Percentiles rank a stretch among this genome's conserved stretches.
Evolutionary conservation across 2,113 vertebrate genomes (phyloP).

Genomic region (Prionailurus viverrinus): DNA sequence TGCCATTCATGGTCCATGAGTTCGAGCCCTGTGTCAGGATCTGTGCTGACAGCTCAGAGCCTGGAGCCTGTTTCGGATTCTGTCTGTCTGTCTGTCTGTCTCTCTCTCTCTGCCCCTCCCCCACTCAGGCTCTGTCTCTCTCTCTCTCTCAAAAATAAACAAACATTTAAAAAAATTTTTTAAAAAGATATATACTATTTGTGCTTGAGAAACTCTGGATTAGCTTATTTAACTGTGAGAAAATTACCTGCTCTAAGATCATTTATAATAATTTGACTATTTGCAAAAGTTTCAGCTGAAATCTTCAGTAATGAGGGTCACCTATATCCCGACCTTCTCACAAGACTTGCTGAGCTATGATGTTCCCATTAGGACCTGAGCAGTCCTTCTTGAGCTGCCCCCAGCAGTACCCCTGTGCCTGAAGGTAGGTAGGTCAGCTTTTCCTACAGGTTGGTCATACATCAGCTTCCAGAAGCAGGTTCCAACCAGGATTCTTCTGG

Average conservation of each 20-base stretch:
- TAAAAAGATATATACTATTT: not conserved
- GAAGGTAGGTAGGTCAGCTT: not conserved
- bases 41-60: too few species aligned
- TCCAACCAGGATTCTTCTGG: not conserved
- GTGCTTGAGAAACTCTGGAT: not conserved
- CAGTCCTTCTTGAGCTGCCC: not conserved
- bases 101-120: too few species aligned
- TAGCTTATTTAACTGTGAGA: not conserved
- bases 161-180: too few species aligned
- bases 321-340: not conserved
- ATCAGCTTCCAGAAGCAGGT: not conserved
- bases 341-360: not conserved
- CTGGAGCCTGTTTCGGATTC: too few species aligned
- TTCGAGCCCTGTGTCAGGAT: too few species aligned
- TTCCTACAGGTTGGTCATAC: not conserved
- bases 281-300: not conserved
- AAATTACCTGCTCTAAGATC: not conserved
- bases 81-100: too few species aligned
- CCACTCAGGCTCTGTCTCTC: too few species aligned
- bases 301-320: not conserved
- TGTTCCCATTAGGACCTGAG: not conserved
- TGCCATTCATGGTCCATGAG: too few species aligned
- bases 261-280: not conserved
- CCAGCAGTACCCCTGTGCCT: not conserved
- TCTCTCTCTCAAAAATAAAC: too few species aligned